Conservation (phyloP, 1,140 invertebrate species). For the Cheumatopsyche charites region DNA sequence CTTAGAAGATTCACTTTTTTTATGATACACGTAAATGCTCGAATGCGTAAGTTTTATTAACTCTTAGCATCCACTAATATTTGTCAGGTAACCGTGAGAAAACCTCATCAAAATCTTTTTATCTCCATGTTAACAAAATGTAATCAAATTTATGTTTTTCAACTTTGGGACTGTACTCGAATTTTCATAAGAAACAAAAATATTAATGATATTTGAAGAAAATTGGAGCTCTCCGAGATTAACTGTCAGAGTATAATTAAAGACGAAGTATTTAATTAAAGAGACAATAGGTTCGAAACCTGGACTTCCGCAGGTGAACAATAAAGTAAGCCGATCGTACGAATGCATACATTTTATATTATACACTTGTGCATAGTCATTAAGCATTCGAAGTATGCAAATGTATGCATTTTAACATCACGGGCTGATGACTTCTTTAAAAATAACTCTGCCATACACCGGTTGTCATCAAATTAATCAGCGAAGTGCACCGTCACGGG, state of each 20-base stretch:
- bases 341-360: too few species aligned
- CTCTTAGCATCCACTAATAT: background rate
- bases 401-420: slow-evolving; percentile 40
- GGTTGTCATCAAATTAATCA: slow-evolving; percentile 43
- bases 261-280: too few species aligned
- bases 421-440: slow-evolving; percentile 39
- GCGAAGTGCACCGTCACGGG: slow-evolving; percentile 41
- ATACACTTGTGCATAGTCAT: slow-evolving; percentile 2
- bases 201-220: too few species aligned
- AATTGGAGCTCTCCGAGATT: too few species aligned
- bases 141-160: background rate
- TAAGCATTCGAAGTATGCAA: slow-evolving; percentile 33
- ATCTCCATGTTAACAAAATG: background rate
- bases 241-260: too few species aligned
- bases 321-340: too few species aligned
- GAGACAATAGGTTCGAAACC: too few species aligned
- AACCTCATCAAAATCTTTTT: background rate
- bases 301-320: too few species aligned
- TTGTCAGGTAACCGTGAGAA: background rate
- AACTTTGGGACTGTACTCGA: too few species aligned
- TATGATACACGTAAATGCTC: background rate
- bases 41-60: background rate
- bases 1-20: background rate
- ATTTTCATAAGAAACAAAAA: too few species aligned
- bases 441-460: slow-evolving; percentile 39